Percentiles rank a stretch among this genome's conserved stretches.
phyloP scores from a whole-genome alignment of 2,113 vertebrate species.

The Emydocephalus ijimae region DNA sequence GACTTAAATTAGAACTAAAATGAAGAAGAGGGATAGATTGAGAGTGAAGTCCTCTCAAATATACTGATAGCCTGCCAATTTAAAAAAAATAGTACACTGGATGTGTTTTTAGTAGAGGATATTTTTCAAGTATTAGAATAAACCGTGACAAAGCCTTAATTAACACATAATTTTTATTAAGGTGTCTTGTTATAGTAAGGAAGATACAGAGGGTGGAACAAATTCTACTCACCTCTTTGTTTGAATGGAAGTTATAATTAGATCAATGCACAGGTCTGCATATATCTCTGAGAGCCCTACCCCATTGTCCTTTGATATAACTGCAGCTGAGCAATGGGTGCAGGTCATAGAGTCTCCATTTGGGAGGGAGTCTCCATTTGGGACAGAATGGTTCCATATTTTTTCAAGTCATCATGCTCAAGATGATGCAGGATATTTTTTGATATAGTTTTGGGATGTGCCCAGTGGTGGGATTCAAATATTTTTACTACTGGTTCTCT shows the following conservation, averaged over 20 bases:
- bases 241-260: not conserved
- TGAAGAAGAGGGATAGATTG: too few relatives aligned
- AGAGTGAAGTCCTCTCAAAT: not conserved
- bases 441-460: not conserved
- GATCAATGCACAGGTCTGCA: not conserved
- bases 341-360: not conserved
- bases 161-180: not conserved
- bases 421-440: not conserved
- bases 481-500: too few relatives aligned
- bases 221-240: not conserved
- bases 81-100: not conserved
- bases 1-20: too few relatives aligned
- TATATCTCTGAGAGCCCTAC: not conserved
- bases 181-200: not conserved
- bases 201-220: not conserved
- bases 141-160: not conserved
- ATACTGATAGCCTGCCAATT: not conserved
- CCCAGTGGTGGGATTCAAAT: too few relatives aligned
- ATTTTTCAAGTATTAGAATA: not conserved
- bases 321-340: not conserved
- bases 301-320: not conserved
- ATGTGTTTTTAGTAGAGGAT: not conserved
- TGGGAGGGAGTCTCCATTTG: not conserved
- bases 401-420: not conserved
- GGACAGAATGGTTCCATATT: not conserved